Conservation (phyloP, 2,113 vertebrate genomes). For the Eubucco bourcierii region DNA sequence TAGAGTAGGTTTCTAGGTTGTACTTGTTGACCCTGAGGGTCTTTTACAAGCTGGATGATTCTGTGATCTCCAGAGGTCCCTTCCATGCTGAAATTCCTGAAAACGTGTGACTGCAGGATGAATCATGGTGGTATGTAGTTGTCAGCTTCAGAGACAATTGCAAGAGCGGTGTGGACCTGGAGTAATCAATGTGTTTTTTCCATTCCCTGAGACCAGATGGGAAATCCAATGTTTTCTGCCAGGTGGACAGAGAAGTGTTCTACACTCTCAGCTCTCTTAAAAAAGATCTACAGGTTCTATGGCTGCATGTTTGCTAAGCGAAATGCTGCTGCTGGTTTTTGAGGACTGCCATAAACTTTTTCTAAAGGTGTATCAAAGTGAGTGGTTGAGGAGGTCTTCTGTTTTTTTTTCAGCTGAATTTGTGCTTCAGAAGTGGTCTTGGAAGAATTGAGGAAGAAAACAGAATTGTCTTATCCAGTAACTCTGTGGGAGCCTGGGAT, state of each 20-base stretch:
- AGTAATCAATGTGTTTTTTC: background rate
- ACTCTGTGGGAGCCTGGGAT: rapidly evolving
- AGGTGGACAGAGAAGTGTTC: background rate
- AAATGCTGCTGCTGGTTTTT: background rate
- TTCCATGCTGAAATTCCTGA: background rate
- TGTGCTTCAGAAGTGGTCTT: background rate
- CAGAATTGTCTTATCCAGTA: rapidly evolving
- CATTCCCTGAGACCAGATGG: background rate
- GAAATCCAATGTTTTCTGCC: background rate
- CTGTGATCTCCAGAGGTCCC: too few relatives aligned
- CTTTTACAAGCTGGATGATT: too few relatives aligned
- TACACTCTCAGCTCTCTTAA: background rate
- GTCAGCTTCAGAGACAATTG: background rate
- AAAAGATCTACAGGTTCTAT: background rate
- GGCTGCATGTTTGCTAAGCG: rapidly evolving
- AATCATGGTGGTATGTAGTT: rapidly evolving
- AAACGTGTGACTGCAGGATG: background rate
- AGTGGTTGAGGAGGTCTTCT: background rate
- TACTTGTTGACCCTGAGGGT: too few relatives aligned
- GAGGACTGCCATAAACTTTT: rapidly evolving
- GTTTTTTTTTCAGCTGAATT: background rate
- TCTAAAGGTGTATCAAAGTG: background rate
- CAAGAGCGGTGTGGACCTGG: background rate
- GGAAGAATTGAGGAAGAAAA: background rate
- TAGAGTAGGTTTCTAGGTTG: too few relatives aligned